Conservation (phyloP, 2,113 vertebrate species). For the Trachemys scripta region DNA sequence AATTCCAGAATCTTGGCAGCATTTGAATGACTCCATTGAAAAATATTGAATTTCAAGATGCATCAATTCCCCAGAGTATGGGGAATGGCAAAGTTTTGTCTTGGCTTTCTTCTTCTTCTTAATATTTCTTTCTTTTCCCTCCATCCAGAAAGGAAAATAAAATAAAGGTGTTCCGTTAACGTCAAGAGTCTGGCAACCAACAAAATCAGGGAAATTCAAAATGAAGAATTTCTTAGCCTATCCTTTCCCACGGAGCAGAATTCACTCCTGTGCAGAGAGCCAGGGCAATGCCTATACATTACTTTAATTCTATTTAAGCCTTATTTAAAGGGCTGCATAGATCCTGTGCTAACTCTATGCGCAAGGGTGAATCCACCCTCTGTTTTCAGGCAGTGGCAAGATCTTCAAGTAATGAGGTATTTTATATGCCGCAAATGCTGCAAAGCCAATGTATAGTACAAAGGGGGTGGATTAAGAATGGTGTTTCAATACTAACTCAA, state of each 20-base stretch:
- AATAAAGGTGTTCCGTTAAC: background rate
- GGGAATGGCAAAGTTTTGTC: background rate
- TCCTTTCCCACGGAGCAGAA: background rate
- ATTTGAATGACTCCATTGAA: background rate
- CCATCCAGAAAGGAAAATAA: background rate
- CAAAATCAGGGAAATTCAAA: background rate
- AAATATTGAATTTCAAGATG: background rate
- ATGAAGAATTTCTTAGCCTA: background rate
- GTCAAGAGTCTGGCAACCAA: background rate
- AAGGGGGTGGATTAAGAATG: background rate
- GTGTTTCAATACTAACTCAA: background rate
- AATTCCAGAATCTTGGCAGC: background rate
- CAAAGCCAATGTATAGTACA: background rate
- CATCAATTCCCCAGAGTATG: background rate
- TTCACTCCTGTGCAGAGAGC: rapidly evolving
- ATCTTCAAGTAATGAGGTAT: background rate
- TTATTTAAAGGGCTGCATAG: background rate
- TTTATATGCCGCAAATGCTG: background rate
- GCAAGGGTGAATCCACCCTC: background rate
- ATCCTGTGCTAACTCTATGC: background rate
- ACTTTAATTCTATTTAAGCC: rapidly evolving
- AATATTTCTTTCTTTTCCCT: background rate
- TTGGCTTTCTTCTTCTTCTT: background rate
- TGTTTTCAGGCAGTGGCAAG: background rate
- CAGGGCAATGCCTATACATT: background rate